Percentiles rank a stretch among this genome's conserved stretches.
These are phyloP conservation scores for Herpailurus yagouaroundi DNA, from an alignment of 2,113 vertebrate species.

Conservation along the genomic window DNA sequence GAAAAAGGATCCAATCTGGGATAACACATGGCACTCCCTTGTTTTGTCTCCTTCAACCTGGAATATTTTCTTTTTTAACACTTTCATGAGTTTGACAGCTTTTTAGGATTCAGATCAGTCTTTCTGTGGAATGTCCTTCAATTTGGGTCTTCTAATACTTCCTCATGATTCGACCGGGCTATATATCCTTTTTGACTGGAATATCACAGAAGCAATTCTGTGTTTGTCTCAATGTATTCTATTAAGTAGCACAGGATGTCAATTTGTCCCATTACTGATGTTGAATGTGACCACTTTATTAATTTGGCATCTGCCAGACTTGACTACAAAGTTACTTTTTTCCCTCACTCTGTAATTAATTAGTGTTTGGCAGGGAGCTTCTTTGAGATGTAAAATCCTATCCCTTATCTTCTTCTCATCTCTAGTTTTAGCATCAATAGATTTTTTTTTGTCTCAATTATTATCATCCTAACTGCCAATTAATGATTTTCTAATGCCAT, in stretches of 20 bases:
- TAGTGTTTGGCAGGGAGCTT: not conserved
- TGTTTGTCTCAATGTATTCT: not conserved
- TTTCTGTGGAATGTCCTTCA: not conserved
- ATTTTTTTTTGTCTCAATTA: not conserved
- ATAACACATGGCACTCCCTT: not conserved
- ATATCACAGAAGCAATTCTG: not conserved
- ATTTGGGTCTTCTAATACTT: not conserved
- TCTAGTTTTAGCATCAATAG: not conserved
- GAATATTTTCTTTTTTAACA: not conserved
- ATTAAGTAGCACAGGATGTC: not conserved
- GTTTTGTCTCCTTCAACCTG: not conserved
- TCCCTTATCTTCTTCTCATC: not conserved
- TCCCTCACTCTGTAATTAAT: not conserved
- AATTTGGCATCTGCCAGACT: not conserved
- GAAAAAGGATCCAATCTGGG: not conserved
- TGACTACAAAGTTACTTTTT: not conserved
- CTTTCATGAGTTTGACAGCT: not conserved
- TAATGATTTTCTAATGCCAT: not conserved
- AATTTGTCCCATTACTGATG: not conserved
- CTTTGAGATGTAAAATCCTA: not conserved
- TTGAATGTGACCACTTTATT: not conserved
- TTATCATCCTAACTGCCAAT: not conserved
- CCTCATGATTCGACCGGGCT: not conserved
- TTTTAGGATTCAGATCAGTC: not conserved
- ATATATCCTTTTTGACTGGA: too few species aligned